phyloP scores from a whole-genome alignment of 2,113 vertebrate genomes.

The Saccopteryx leptura region DNA sequence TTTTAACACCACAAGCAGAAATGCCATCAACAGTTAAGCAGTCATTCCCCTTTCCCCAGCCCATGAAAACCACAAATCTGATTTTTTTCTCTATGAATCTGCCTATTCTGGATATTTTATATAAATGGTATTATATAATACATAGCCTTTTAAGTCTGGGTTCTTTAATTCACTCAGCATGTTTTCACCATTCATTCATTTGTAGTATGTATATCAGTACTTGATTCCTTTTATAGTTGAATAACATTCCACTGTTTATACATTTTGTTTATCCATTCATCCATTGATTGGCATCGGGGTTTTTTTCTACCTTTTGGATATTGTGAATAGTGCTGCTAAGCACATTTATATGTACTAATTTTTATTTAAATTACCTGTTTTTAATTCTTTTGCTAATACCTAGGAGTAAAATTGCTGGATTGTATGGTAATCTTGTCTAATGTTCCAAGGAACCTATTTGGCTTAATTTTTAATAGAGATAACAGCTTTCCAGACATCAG shows the following conservation, averaged over 20 bases:
- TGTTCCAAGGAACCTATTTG: neutral
- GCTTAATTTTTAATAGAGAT: constrained; percentile 2
- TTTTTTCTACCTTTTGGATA: no score
- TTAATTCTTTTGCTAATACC: neutral
- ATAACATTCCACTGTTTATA: no score
- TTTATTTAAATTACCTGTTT: neutral
- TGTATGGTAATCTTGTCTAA: neutral
- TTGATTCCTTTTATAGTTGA: neutral
- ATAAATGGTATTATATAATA: neutral
- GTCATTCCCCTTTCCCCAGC: no score
- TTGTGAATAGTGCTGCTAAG: no score
- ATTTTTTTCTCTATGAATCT: no score
- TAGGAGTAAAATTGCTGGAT: neutral
- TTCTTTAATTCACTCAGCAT: neutral
- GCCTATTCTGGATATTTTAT: no score
- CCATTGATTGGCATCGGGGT: no score
- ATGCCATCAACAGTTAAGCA: no score
- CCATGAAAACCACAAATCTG: no score
- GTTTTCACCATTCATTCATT: neutral
- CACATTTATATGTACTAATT: neutral
- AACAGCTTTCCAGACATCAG: neutral
- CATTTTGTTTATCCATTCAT: no score
- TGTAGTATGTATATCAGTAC: neutral
- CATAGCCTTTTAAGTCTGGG: neutral
- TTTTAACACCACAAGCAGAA: no score